Percentiles rank a stretch among this genome's conserved stretches.
Evolutionary conservation across 2,113 vertebrate genomes (phyloP).

Genomic region (Rafetus swinhoei): DNA sequence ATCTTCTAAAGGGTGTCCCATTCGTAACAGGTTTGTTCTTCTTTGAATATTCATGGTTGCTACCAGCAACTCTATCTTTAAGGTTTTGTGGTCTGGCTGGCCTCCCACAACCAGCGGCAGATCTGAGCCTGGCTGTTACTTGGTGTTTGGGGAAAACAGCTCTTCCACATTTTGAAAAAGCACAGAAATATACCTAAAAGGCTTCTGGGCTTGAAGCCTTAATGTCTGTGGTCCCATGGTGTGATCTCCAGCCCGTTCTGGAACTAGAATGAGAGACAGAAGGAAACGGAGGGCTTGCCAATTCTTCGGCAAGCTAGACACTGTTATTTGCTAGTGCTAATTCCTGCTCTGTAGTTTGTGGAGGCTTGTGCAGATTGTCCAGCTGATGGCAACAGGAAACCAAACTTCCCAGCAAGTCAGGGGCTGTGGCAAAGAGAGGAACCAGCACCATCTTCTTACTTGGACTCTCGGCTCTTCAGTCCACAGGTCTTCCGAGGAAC

Average conservation of each 20-base stretch:
- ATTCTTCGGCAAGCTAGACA: background rate
- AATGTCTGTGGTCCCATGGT: background rate
- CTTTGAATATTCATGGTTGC: slow-evolving; percentile 2
- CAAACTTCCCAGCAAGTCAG: accelerated
- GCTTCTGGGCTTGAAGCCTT: background rate
- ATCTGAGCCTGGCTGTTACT: accelerated
- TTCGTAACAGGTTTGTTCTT: background rate
- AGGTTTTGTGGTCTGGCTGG: background rate
- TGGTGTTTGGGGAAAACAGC: background rate
- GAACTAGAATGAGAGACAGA: background rate
- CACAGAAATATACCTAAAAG: accelerated
- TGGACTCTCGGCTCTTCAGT: background rate
- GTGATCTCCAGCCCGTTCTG: background rate
- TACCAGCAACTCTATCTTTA: background rate
- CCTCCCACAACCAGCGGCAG: background rate
- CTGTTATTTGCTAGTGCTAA: background rate
- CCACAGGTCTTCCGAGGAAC: accelerated
- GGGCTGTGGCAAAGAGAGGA: background rate
- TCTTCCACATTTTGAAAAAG: accelerated
- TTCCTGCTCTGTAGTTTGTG: background rate
- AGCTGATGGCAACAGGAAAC: background rate
- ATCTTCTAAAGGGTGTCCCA: slow-evolving; percentile 14
- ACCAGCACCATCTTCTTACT: accelerated
- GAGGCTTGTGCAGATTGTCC: background rate
- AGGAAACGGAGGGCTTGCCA: accelerated